These are phyloP conservation scores for Hippolais icterina DNA, from an alignment of 2,113 vertebrate genomes.

Conservation along the genomic window DNA sequence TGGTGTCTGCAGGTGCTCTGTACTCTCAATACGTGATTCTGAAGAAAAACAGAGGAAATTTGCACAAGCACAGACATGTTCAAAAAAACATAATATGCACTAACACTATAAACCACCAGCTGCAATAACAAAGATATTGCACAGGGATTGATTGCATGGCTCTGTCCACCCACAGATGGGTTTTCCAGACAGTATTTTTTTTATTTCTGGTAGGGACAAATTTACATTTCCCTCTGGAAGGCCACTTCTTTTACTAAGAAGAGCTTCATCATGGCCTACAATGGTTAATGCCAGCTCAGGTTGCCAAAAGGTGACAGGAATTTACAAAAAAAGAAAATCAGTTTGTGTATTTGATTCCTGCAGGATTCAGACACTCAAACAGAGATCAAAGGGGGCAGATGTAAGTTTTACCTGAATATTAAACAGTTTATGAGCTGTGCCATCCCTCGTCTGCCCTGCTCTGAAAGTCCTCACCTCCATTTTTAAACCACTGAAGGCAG, in stretches of 20 bases:
- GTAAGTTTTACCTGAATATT: neutral
- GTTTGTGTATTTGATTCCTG: neutral
- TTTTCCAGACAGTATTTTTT: neutral
- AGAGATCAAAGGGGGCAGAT: neutral
- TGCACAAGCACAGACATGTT: neutral
- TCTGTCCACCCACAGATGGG: neutral
- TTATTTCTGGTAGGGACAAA: neutral
- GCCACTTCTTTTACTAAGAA: neutral
- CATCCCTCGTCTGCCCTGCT: neutral
- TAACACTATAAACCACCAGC: neutral
- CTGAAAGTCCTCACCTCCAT: neutral
- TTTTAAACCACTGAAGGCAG: neutral
- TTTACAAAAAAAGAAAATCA: neutral
- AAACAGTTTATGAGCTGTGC: neutral
- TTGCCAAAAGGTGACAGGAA: neutral
- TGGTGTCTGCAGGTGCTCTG: neutral
- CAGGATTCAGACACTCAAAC: neutral
- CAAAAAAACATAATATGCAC: neutral
- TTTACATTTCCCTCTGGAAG: neutral
- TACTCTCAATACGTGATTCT: neutral
- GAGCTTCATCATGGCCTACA: neutral
- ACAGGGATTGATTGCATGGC: neutral
- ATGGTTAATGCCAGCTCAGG: neutral
- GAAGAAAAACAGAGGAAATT: neutral
- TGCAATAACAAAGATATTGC: neutral